phyloP scores from a whole-genome alignment of 2,797 vertebrate species.

The Leucoraja ocellata region DNA sequence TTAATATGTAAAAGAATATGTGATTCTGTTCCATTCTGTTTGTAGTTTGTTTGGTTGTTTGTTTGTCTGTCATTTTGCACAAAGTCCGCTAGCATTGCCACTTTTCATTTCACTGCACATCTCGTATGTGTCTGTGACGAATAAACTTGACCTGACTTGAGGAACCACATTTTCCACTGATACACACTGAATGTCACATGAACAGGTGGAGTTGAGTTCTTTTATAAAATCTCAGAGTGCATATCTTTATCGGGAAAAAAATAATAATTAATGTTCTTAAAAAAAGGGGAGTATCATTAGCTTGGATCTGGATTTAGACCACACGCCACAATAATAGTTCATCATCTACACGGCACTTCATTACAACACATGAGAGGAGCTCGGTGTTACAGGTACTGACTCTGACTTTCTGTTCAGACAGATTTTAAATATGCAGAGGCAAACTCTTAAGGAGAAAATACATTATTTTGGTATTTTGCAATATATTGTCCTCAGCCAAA shows the following conservation, averaged over 20 bases:
- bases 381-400: background rate
- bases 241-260: background rate
- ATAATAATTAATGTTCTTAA: background rate
- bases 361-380: background rate
- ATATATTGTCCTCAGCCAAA: background rate
- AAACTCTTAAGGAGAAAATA: background rate
- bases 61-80: too few species aligned
- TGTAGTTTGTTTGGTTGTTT: too few species aligned
- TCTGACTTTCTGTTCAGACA: background rate
- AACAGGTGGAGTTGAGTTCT: background rate
- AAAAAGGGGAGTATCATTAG: background rate
- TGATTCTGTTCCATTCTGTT: too few species aligned
- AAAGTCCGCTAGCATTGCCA: too few species aligned
- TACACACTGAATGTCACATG: background rate
- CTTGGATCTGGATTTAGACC: background rate
- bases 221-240: background rate
- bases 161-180: background rate
- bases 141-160: too few species aligned
- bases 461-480: background rate
- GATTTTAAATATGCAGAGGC: background rate
- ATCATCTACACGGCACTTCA: background rate
- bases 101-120: too few species aligned
- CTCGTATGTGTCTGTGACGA: too few species aligned
- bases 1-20: too few species aligned
- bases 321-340: background rate